These are phyloP conservation scores for Chiroxiphia lanceolata DNA, from an alignment of 2,797 vertebrate genomes.

Conservation along the genomic window DNA sequence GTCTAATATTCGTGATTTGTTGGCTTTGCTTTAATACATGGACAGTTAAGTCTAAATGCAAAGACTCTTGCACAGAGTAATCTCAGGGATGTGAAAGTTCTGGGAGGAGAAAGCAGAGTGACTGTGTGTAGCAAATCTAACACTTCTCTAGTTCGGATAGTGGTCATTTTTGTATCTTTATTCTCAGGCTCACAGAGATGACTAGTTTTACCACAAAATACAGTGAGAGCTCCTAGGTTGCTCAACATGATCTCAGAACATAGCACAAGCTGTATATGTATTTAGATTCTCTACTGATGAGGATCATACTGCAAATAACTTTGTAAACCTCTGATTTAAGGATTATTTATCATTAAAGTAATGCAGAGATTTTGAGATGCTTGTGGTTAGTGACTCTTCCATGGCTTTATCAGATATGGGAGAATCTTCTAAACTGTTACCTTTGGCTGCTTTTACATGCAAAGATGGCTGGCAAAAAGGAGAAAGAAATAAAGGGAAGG, in stretches of 20 bases:
- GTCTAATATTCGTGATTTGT: slow-evolving; percentile 63
- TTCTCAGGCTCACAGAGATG: neutral
- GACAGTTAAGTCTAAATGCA: slow-evolving; percentile 15
- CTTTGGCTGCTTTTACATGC: neutral
- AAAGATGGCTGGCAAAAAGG: neutral
- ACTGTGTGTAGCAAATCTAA: neutral
- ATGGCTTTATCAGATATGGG: neutral
- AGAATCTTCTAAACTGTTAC: neutral
- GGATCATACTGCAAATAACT: neutral
- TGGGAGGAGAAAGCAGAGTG: neutral
- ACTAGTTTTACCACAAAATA: neutral
- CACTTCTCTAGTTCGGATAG: accelerated
- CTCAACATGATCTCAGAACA: neutral
- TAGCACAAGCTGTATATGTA: neutral
- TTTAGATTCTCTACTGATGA: neutral
- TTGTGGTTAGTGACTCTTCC: neutral
- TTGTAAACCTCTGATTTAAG: neutral
- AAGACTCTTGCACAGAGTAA: neutral
- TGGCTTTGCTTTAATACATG: slow-evolving; percentile 42
- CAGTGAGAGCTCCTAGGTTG: accelerated
- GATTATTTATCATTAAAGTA: neutral
- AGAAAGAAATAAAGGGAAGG: neutral
- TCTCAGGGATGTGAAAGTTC: neutral
- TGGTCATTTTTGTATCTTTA: neutral
- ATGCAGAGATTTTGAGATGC: neutral